Evolutionary conservation across 23 tunicate genomes (phyloP).

Genomic region (Aplidium turbinatum): DNA sequence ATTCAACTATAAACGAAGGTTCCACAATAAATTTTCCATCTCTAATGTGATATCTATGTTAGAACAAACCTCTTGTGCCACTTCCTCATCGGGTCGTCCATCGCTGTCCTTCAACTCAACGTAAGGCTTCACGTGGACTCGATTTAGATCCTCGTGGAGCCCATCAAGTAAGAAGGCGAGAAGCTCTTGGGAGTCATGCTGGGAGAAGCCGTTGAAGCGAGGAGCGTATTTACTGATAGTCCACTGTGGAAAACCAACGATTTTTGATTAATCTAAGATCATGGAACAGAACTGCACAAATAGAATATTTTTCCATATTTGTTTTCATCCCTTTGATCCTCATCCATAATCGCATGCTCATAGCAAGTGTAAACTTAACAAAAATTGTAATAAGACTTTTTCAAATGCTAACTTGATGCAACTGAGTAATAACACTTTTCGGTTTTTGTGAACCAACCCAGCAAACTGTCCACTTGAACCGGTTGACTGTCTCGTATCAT

Average conservation of each 20-base stretch:
- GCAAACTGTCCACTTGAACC: too few species aligned
- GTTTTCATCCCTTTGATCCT: too few species aligned
- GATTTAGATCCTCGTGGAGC: constrained; percentile 85
- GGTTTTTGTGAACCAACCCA: too few species aligned
- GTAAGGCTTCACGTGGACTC: constrained; percentile 88
- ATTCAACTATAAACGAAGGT: too few species aligned
- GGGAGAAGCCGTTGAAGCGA: constrained; percentile 82
- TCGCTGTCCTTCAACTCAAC: constrained; percentile 91
- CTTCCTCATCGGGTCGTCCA: constrained; percentile 96
- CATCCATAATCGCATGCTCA: too few species aligned
- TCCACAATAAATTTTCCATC: too few species aligned
- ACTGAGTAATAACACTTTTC: not conserved
- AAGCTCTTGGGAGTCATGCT: constrained; percentile 96
- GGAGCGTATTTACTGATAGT: constrained; percentile 95
- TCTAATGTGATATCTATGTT: constrained; percentile 3
- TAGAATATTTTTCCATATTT: not conserved
- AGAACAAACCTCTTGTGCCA: constrained; percentile 84
- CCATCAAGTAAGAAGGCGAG: constrained; percentile 89
- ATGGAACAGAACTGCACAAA: not conserved
- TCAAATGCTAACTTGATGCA: not conserved
- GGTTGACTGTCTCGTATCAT: too few species aligned
- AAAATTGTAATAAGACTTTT: too few species aligned
- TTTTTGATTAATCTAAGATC: not conserved
- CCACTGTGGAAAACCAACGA: constrained; percentile 54
- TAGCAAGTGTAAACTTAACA: too few species aligned